Base-by-base conservation (phyloP, 2,113 vertebrate genomes). In the Physeter macrocephalus region DNA sequence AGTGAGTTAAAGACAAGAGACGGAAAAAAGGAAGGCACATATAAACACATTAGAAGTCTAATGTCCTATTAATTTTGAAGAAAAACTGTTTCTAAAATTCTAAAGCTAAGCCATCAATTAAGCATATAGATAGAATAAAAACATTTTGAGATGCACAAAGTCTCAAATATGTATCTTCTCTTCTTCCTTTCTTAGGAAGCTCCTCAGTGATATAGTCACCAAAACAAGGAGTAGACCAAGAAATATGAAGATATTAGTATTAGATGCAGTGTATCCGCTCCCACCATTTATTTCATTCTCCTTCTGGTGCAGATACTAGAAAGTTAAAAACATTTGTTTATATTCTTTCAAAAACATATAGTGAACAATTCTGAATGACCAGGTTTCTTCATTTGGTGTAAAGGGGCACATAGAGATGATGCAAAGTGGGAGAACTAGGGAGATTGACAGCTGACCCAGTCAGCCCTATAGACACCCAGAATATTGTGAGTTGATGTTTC, bases 281-380 rank as follows among this genome's bases (percentile, higher is more conserved):
- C 90, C 41, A 92, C 17, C 52, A 62, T 69, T 82, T 82, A 90
- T 87, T 97, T 78, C 81, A 80, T 29, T 89, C 36, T 81, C 59
- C 39, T 80, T 27, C 21, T 81, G 75, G 21, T 43, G 1, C 52
- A 85, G 66, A 89, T 34, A 57, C 17, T 64, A 15, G 34, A 87
- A 96, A 59, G 10, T 71, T 94, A 67, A 97, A 96, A 92, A 36
- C 64, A 67, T 59, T 71, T 54, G 27, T 41, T 88, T 71, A 82
- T 29, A 59, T 52, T 62, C 52, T 89, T 97, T 84, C 12, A 77
- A 69, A 94, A 64, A 59, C 2, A 31, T 12, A 49, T 6, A 66
- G n/a, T 25, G 71, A 66, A 87, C 10, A 83, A n/a, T 82, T 90
- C 46, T 31, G 34, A 90, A 59, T 69, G 43, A 36, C 43, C 39